phyloP scores from a whole-genome alignment of 1,140 invertebrate genomes.

The Papilio aristodemus region DNA sequence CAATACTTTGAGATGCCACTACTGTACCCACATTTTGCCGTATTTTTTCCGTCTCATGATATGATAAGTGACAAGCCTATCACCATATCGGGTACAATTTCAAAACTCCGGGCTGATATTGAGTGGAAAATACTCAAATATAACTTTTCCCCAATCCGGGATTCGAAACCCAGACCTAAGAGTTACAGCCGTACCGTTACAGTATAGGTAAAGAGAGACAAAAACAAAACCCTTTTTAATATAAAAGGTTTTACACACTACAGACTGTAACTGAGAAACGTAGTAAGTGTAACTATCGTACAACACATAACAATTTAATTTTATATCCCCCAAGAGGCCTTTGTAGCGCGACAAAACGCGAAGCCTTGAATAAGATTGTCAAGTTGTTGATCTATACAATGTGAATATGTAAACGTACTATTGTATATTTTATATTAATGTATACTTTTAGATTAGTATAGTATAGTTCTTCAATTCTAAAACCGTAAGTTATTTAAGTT shows the following conservation, averaged over 20 bases:
- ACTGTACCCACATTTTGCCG: no score
- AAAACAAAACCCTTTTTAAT: background rate
- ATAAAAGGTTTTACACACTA: background rate
- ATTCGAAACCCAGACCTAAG: no score
- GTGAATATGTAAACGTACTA: background rate
- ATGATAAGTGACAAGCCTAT: no score
- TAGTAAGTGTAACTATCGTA: background rate
- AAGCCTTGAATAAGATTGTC: conserved; percentile 3
- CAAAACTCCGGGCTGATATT: no score
- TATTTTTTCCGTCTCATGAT: no score
- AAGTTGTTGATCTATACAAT: conserved; percentile 1
- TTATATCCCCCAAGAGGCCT: conserved; percentile 5
- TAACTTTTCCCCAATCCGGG: no score
- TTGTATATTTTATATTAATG: background rate
- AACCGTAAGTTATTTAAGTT: background rate
- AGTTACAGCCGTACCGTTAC: no score
- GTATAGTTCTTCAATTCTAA: no score
- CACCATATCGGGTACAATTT: no score
- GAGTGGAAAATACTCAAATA: no score
- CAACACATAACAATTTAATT: conserved; percentile 18
- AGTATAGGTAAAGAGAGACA: no score
- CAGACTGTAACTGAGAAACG: background rate
- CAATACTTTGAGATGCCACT: no score
- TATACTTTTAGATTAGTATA: background rate
- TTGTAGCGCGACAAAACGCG: background rate